Evolutionary conservation across 2,797 vertebrate genomes (phyloP), one percentile per base, ranked within the genome.

Genomic region (Smutsia temminckii): DNA sequence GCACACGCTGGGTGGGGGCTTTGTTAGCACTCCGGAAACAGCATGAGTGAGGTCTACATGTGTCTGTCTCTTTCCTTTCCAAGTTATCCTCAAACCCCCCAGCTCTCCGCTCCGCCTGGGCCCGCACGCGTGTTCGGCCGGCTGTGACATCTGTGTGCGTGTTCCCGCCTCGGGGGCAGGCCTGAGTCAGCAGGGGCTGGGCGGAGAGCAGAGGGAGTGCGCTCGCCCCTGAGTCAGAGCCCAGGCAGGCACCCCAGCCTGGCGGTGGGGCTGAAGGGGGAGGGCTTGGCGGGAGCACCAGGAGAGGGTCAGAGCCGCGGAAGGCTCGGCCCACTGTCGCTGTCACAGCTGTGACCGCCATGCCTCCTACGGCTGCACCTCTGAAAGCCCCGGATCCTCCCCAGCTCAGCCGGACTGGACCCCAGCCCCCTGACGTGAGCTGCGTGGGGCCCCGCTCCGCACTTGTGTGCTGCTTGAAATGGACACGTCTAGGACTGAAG

Each of bases 31-130:
- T 42, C 13, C 63, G 1, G 21, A 9, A 18, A 27, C 0, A 9
- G 37, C 1, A 0, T n/a, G 77, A 55, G 27, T n/a, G 4, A 49
- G 8, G n/a, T 46, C 23, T 51, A 12, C 49, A 2, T 0, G 0
- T 27, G 64, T 53, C 7, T 2, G 20, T 27, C 18, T 55, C 46
- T 59, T 85, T 75, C 71, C 21, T 83, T 25, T 57, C 11, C 21
- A 16, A 23, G 16, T 4, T 29, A 53, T 13, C 37, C 4, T 40
- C 37, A 23, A 18, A 9, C 4, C 13, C 21, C 61, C 0, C 0
- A 4, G 59, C 79, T 68, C 53, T 29, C 25, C 13, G 42, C 34
- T 57, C 46, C 46, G 69, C 40, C 20, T 4, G n/a, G 4, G 13
- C 32, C 34, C 11, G 5, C 5, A 8, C 53, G 40, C 0, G 0